Conservation (phyloP, 1,140 invertebrate genomes). For the Bombus pascuorum region DNA sequence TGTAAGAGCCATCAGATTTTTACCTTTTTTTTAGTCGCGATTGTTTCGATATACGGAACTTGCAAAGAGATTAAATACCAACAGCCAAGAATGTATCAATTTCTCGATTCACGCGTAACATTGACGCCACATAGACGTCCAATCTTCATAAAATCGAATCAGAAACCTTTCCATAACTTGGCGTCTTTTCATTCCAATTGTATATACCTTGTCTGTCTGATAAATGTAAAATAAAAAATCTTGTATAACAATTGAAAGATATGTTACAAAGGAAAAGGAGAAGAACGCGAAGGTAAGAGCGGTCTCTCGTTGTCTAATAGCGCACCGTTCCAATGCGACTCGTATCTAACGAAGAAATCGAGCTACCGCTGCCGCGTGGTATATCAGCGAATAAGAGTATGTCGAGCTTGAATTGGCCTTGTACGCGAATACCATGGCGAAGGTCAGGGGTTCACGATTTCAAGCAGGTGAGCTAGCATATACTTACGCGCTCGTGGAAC, state of each 20-base stretch:
- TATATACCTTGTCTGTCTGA: no score
- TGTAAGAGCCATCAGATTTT: no score
- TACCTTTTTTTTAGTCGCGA: no score
- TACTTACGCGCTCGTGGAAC: slow-evolving; percentile 42
- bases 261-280: background rate
- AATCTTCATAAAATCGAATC: no score
- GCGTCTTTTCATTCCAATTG: no score
- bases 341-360: slow-evolving; percentile 10
- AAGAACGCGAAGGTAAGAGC: background rate
- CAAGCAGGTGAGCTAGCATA: slow-evolving; percentile 56
- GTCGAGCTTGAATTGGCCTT: slow-evolving; percentile 62
- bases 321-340: background rate
- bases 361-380: background rate
- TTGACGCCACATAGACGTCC: no score
- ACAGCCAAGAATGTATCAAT: no score
- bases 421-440: slow-evolving; percentile 69
- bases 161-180: no score
- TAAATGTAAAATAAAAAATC: background rate
- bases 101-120: no score
- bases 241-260: background rate
- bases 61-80: no score
- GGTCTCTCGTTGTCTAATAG: no score
- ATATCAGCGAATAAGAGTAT: slow-evolving; percentile 53
- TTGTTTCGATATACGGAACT: no score
- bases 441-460: slow-evolving; percentile 71